These are phyloP conservation scores for Augochlora pura DNA, from an alignment of 1,140 invertebrate genomes.

Conservation along the genomic window DNA sequence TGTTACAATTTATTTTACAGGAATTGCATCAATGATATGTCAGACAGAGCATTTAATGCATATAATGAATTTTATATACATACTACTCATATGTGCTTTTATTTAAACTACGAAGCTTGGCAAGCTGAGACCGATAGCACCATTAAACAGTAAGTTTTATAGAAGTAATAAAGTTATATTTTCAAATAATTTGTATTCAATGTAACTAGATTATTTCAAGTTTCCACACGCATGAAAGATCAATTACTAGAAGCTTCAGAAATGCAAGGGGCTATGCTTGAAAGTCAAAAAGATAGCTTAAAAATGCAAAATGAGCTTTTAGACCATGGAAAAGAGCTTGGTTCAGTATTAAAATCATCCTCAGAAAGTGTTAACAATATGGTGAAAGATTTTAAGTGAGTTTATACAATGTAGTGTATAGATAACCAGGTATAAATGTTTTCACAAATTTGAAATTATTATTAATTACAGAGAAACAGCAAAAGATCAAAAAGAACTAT, in stretches of 20 bases:
- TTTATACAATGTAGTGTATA: background rate
- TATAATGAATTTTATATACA: conserved; percentile 87
- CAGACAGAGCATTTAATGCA: conserved; percentile 82
- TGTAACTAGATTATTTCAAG: conserved; percentile 74
- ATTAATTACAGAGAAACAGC: conserved; percentile 74
- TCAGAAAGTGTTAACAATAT: conserved; percentile 77
- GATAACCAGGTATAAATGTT: too few relatives aligned
- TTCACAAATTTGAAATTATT: conserved; percentile 16
- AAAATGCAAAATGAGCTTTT: conserved; percentile 72
- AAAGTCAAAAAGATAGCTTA: conserved; percentile 75
- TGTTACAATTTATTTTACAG: conserved; percentile 54
- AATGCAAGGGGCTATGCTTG: conserved; percentile 81
- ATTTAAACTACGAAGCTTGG: conserved; percentile 84
- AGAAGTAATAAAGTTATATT: background rate
- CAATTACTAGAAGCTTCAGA: conserved; percentile 81
- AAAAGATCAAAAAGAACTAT: conserved; percentile 80
- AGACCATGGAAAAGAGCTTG: conserved; percentile 70
- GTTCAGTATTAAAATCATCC: conserved; percentile 67
- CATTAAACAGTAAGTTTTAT: conserved; percentile 75
- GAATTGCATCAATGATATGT: conserved; percentile 82
- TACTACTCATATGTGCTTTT: conserved; percentile 86
- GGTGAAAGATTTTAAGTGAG: conserved; percentile 80
- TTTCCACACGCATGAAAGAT: conserved; percentile 80
- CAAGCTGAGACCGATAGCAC: conserved; percentile 83
- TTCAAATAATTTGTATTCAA: conserved; percentile 35